Conservation (phyloP, 2,113 vertebrate species). For the Rhegmatorhina hoffmannsi region DNA sequence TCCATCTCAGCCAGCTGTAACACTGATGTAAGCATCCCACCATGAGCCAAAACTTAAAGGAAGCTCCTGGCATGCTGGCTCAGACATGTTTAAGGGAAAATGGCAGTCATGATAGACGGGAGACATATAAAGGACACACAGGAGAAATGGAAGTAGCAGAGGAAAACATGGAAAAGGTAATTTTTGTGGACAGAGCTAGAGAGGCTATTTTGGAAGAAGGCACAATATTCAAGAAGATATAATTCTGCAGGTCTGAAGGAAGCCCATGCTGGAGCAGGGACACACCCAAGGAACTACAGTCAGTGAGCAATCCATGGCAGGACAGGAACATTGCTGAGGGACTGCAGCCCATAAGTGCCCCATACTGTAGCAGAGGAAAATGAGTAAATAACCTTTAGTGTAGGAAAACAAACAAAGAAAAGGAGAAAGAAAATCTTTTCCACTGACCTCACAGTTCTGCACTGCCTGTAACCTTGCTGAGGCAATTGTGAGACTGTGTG, state of each 20-base stretch:
- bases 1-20: background rate
- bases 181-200: background rate
- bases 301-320: background rate
- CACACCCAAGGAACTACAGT: background rate
- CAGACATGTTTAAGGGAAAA: background rate
- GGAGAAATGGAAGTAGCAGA: background rate
- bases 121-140: background rate
- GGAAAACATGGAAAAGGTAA: fast-evolving
- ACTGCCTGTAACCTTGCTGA: background rate
- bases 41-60: background rate
- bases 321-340: background rate
- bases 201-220: background rate
- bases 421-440: background rate
- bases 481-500: background rate
- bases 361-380: background rate
- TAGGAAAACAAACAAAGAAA: background rate
- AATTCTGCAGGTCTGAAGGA: background rate
- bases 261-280: background rate
- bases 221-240: background rate
- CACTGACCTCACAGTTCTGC: background rate
- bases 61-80: background rate
- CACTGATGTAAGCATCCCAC: background rate
- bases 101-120: background rate
- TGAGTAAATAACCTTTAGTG: background rate
- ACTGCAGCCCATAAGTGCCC: background rate